Conservation (phyloP, 2,113 vertebrate species). For the Zosterops borbonicus region DNA sequence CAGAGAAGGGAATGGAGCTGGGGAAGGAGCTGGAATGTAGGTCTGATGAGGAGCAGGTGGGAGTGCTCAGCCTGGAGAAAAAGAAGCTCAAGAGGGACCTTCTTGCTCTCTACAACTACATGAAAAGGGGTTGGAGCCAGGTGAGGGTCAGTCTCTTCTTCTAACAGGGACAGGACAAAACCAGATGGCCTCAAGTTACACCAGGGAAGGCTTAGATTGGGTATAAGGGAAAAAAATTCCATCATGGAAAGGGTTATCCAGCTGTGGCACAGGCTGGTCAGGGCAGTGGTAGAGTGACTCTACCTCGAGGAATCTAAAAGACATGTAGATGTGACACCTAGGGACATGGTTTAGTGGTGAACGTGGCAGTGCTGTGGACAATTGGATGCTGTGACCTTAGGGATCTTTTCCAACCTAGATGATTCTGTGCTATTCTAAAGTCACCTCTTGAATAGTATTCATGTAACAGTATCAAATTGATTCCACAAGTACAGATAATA, state of each 20-base stretch:
- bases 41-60: not conserved
- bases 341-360: accelerated
- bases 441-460: not conserved
- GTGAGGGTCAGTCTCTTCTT: not conserved
- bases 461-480: not conserved
- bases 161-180: accelerated
- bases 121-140: not conserved
- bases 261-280: not conserved
- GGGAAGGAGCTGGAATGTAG: not conserved
- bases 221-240: not conserved
- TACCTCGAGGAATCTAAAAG: not conserved
- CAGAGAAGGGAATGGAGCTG: not conserved
- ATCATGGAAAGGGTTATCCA: not conserved
- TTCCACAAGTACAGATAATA: not conserved
- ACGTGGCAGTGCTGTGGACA: not conserved
- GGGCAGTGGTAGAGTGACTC: not conserved
- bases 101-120: not conserved
- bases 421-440: not conserved
- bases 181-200: not conserved
- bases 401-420: not conserved
- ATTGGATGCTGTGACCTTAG: not conserved
- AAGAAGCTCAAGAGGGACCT: not conserved
- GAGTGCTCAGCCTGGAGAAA: not conserved
- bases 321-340: not conserved
- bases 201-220: not conserved